Percentiles rank a stretch among this genome's conserved stretches.
These are phyloP conservation scores for Phoenicopterus ruber DNA, from an alignment of 2,113 vertebrate species.

Conservation along the genomic window DNA sequence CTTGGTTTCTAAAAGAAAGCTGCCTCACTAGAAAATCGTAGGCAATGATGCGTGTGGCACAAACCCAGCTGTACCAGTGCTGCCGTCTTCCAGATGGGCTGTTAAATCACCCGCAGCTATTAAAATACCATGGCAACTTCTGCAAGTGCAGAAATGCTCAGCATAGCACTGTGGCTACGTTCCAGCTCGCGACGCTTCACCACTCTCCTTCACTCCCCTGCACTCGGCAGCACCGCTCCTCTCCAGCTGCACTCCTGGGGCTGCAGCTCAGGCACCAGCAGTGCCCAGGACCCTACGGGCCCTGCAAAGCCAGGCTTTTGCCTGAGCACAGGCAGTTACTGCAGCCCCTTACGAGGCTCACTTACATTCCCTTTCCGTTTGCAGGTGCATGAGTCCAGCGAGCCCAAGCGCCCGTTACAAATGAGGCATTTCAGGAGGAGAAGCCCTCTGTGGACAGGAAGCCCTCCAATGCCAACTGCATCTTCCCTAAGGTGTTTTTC, in stretches of 20 bases:
- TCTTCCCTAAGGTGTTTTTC: neutral
- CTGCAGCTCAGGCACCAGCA: neutral
- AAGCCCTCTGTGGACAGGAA: neutral
- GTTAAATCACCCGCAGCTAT: neutral
- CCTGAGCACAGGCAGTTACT: neutral
- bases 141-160: constrained; percentile 1
- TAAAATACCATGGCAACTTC: constrained; percentile 41
- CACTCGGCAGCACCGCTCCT: rapidly evolving
- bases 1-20: neutral
- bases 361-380: neutral
- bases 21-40: neutral
- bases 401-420: neutral
- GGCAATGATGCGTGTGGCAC: neutral
- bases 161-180: neutral
- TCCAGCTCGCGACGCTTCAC: neutral
- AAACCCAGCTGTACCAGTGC: neutral
- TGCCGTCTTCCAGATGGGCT: neutral
- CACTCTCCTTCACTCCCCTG: neutral
- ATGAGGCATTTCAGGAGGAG: neutral
- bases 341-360: neutral
- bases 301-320: neutral
- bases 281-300: rapidly evolving
- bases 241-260: neutral
- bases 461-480: neutral
- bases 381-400: neutral